Evolutionary conservation across 2,797 vertebrate genomes (phyloP).

Genomic region (Graptemys geographica): DNA sequence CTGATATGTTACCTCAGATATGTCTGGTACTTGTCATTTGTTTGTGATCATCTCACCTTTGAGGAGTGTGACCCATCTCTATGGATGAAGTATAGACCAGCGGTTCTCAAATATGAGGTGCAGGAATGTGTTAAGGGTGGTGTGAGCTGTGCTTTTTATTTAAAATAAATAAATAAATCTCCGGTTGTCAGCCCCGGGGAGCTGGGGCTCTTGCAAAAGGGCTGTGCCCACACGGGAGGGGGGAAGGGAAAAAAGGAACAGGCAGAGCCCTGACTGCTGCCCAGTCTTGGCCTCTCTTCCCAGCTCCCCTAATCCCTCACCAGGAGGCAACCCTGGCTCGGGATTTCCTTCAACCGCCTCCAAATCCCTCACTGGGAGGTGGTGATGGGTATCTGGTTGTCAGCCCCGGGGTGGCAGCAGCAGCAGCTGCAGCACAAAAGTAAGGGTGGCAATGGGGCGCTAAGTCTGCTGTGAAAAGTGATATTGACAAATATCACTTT

Average conservation of each 20-base stretch:
- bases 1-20: neutral
- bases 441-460: neutral
- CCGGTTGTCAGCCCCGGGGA: too few species aligned
- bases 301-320: neutral
- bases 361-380: neutral
- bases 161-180: too few species aligned
- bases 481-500: neutral
- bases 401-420: neutral
- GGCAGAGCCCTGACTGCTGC: too few species aligned
- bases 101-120: too few species aligned
- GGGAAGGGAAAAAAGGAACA: neutral
- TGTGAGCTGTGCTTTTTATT: neutral
- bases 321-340: neutral
- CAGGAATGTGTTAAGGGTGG: too few species aligned
- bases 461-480: neutral
- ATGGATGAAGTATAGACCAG: neutral
- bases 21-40: conserved; percentile 59
- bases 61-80: neutral
- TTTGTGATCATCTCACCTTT: neutral
- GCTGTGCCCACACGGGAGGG: neutral
- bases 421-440: neutral
- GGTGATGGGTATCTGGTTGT: neutral
- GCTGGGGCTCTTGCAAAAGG: neutral
- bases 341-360: too few species aligned
- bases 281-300: neutral